Evolutionary conservation across 2,113 vertebrate species (phyloP).

Genomic region (Loxodonta africana): DNA sequence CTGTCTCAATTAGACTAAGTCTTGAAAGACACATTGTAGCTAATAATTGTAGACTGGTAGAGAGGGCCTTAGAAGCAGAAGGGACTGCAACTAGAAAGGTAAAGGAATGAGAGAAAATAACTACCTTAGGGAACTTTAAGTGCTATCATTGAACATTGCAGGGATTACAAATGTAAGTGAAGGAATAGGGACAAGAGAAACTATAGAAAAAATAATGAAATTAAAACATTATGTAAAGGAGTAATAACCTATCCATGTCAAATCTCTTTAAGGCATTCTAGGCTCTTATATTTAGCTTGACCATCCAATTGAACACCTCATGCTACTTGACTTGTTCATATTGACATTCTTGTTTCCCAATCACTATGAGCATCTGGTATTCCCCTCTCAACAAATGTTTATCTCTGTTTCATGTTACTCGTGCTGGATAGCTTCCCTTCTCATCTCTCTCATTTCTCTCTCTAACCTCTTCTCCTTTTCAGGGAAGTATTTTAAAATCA

Average conservation of each 20-base stretch:
- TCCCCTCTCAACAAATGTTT: neutral
- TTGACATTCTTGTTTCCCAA: neutral
- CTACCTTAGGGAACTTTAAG: neutral
- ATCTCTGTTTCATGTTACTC: neutral
- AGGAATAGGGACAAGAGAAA: neutral
- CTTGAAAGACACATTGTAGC: neutral
- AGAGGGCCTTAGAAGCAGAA: neutral
- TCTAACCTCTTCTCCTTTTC: neutral
- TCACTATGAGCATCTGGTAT: neutral
- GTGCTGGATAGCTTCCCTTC: neutral
- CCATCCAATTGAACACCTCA: neutral
- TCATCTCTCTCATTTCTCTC: neutral
- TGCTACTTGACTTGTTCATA: neutral
- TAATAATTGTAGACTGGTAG: neutral
- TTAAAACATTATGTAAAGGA: neutral
- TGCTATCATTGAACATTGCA: neutral
- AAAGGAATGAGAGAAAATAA: neutral
- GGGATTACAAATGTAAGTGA: neutral
- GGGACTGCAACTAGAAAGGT: neutral
- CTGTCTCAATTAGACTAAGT: neutral
- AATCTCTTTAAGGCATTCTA: neutral
- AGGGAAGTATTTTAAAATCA: neutral
- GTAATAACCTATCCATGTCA: neutral
- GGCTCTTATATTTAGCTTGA: neutral
- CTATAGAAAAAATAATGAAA: neutral